Evolutionary conservation across 2,888 invertebrate genomes (phyloP), one percentile per base, ranked within the genome.

Genomic region (Perithous albicinctus): DNA sequence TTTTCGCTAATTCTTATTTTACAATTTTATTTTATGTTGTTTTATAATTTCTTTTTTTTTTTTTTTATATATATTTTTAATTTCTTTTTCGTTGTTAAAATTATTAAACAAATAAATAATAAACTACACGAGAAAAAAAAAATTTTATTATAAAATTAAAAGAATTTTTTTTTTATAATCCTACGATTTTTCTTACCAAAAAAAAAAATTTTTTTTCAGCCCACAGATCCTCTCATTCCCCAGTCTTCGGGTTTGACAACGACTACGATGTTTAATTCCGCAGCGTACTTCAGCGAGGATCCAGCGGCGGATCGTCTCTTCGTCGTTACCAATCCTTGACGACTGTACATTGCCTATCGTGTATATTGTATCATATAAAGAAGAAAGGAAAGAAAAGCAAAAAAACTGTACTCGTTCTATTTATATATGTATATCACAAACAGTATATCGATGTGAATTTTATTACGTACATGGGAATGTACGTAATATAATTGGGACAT

Each of bases 261-360:
- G 59, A 84, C 87, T 15, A 86, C 88, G 67, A 92, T 92, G 87
- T 92, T 92, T 82, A 92, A 92, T 86, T 92, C 92, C 35, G 91
- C 92, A 20, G 90, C 91, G 51, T 92, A 92, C 84, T 92, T 92
- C 81, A 91, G 86, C 80, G 92, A 92, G 81, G 92, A 92, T 88
- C 90, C 92, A 61, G 89, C 90, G 18, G 89, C 92, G 75, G 92
- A 92, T 88, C 91, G 90, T 76, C 87, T 92, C 15, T 92, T 92
- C 84, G 89, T 89, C 84, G 91, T 93, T 48, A 90, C 92, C 80
- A 92, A 91, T 87, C 91, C 91, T 91, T 92, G 92, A 92, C 90
- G 87, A 88, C 84, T 92, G 91, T 91, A 91, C 87, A 92, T 91
- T 91, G 82, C 82, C 82, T 85, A 84, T 85, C 86, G 87, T 90